Evolutionary conservation across 2,113 vertebrate species (phyloP), one percentile per base, ranked within the genome.

Genomic region (Triplophysa tibetana): DNA sequence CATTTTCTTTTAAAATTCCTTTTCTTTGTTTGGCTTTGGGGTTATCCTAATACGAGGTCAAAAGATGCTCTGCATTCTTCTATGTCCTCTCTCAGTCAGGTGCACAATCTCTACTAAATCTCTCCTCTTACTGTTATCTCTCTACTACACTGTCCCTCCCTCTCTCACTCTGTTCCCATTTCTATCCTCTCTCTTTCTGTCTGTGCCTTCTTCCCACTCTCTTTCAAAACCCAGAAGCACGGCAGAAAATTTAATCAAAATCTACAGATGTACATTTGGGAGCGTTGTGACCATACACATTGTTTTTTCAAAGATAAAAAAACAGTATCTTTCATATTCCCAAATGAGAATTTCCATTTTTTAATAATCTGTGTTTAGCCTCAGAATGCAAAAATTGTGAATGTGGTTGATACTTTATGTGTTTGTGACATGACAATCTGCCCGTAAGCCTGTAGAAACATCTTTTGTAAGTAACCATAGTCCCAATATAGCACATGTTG

Each of bases 41-140:
- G 21, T 33, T 67, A 41, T 54, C 45, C 74, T 17, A 16, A 75
- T 33, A 52, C 19, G 41, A 52, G 74, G 24, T 77, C 62, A 23
- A 62, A 77, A n/a, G 10, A 50, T 54, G 50, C 11, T 52, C n/a
- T 48, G 19, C 24, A 54, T 38, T 19, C 62, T 38, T 65, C 26
- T 3, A 8, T 23, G 43, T 65, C 41, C 23, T 26, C 1, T 19
- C 66, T 29, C 45, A 70, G 52, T 75, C 78, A 84, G 79, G 78
- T 84, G 75, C 80, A 52, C 77, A 66, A 45, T 81, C 76, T 75
- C 77, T 54, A 84, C 79, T 62, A 63, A 70, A 60, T 78, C 84
- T 85, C 68, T 70, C 72, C 73, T 63, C 67, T 67, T 33, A 65
- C 38, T 76, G 64, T 43, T 67, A 50, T 69, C 79, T 60, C 74